Percentiles rank a stretch among this genome's conserved stretches.
Evolutionary conservation across 2,888 invertebrate species (phyloP).

Genomic region (Fabriciana adippe): DNA sequence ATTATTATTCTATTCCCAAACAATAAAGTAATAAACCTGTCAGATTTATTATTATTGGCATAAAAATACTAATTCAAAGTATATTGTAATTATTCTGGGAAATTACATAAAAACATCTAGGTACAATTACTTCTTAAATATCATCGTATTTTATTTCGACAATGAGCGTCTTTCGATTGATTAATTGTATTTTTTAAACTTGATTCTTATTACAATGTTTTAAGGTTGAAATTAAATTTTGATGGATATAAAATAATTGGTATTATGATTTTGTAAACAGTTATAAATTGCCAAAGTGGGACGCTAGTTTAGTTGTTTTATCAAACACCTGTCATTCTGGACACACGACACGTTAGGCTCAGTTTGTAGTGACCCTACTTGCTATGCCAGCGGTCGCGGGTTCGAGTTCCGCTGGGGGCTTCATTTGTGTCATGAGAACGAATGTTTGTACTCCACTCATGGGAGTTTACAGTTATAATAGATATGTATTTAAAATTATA

Average conservation of each 20-base stretch:
- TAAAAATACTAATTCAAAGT: background rate
- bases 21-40: no score
- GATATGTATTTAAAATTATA: no score
- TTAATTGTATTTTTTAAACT: background rate
- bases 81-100: conserved; percentile 1
- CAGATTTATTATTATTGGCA: no score
- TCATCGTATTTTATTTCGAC: conserved; percentile 11
- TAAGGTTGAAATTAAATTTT: conserved; percentile 1
- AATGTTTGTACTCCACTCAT: no score
- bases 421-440: no score
- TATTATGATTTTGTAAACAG: conserved; percentile 21
- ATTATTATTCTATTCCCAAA: no score
- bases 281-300: conserved; percentile 22
- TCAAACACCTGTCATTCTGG: conserved; percentile 9
- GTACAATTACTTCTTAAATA: conserved; percentile 12
- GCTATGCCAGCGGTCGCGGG: no score
- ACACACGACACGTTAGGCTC: no score
- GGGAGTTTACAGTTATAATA: no score
- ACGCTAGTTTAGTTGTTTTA: conserved; percentile 19
- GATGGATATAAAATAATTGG: background rate
- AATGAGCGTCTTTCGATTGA: background rate
- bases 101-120: conserved; percentile 13
- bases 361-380: no score
- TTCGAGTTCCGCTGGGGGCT: no score
- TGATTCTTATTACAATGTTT: background rate